A percentile compares a stretch with the other conserved stretches of the same genome.
These are phyloP conservation scores for Melanaphis sacchari DNA, from an alignment of 1,140 invertebrate genomes.

Conservation along the genomic window DNA sequence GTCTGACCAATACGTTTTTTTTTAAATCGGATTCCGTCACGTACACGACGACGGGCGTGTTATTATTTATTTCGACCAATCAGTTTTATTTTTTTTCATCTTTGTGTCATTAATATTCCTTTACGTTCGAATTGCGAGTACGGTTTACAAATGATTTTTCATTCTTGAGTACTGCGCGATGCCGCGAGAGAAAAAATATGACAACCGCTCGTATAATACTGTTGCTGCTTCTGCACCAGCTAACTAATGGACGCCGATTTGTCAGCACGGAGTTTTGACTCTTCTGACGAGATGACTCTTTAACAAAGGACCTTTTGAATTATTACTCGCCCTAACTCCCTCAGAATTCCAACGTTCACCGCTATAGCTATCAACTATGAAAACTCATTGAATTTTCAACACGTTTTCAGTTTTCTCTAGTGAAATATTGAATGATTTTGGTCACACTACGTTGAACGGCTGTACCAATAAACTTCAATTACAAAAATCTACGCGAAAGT, in stretches of 20 bases:
- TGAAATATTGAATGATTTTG: slow-evolving; percentile 16
- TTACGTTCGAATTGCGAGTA: not conserved
- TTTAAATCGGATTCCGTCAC: slow-evolving; percentile 42
- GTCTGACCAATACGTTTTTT: not conserved
- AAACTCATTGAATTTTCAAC: slow-evolving; percentile 29
- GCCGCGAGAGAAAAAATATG: slow-evolving; percentile 36
- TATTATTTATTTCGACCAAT: slow-evolving; percentile 45
- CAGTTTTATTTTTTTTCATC: not conserved
- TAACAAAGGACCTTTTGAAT: slow-evolving; percentile 55
- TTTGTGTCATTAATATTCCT: slow-evolving; percentile 35
- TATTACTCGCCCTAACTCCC: not conserved
- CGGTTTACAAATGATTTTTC: slow-evolving; percentile 42
- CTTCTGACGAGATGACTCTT: slow-evolving; percentile 47
- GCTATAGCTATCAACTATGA: not conserved
- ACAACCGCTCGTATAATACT: slow-evolving; percentile 24
- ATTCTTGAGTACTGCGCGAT: not conserved
- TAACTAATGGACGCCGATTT: slow-evolving; percentile 57
- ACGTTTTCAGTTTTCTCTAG: not conserved
- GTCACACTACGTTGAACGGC: not conserved
- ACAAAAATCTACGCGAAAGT: slow-evolving; percentile 31
- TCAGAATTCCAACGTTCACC: slow-evolving; percentile 28
- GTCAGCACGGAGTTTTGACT: slow-evolving; percentile 29
- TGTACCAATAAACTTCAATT: slow-evolving; percentile 31
- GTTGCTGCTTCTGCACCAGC: not conserved
- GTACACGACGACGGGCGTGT: not conserved